Base-by-base conservation (phyloP, 2,113 vertebrate genomes). In the Otocyon megalotis region DNA sequence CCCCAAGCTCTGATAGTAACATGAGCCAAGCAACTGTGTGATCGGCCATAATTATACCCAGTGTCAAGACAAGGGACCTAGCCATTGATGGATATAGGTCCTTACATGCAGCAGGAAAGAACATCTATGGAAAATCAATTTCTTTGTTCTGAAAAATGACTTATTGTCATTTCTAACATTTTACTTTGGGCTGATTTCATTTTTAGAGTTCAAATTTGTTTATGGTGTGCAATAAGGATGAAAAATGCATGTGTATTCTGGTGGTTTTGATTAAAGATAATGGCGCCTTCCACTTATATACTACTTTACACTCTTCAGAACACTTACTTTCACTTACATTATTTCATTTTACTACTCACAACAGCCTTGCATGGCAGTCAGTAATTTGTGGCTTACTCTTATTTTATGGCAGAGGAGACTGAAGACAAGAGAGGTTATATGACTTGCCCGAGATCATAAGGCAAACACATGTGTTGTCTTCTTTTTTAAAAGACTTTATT, bases 161-260 rank as follows among this genome's bases (percentile, higher is more conserved):
- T 96, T 13, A 9, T 94, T 90, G 77, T 98, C 94, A 96, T 97
- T 98, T 96, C 89, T 97, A 94, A 96, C 91, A 93, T 85, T 96
- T 95, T 96, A 97, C 71, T 97, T 95, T 96, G 84, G 81, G 80
- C 95, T 97, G 65, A 98, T 98, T 98, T 97, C 80, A 88, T 26
- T 93, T 90, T 88, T 94, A 95, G 90, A 92, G 82, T 95, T 94
- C 67, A 80, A 56, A 92, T 97, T 96, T 96, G 65, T 76, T 81
- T 95, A 90, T 56, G 76, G 35, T 91, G 15, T 54, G 62, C 62
- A 97, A 85, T 83, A 93, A 98, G n/a, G 2, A 81, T 96, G 71
- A 88, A 84, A 92, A 97, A 93, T 54, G 54, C 56, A 17, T 35
- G 19, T 54, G 22, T 94, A 90, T 32, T 83, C 32, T 83, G 20